A percentile compares a stretch with the other conserved stretches of the same genome.
phyloP scores from a whole-genome alignment of 2,113 vertebrate genomes.

The Cnemophilus loriae region DNA sequence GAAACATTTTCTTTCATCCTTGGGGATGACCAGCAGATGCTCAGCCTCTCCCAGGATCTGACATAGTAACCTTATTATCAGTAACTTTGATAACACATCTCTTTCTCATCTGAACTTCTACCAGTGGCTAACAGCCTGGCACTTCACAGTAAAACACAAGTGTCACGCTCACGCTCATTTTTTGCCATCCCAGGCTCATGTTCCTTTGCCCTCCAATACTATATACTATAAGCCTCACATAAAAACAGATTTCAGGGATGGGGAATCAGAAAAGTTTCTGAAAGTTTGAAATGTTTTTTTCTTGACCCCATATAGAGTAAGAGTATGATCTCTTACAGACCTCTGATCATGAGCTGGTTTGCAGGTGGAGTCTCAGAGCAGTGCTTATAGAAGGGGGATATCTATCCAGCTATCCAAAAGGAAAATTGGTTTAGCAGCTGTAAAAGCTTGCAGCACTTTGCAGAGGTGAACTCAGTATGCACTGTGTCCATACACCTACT shows the following conservation, averaged over 20 bases:
- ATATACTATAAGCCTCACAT: neutral
- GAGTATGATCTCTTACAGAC: neutral
- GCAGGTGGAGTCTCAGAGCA: neutral
- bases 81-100: neutral
- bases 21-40: neutral
- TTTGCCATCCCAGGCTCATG: neutral
- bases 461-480: neutral
- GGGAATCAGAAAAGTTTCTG: neutral
- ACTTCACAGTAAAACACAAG: neutral
- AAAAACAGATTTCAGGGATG: neutral
- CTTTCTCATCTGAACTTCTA: neutral
- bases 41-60: neutral
- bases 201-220: neutral
- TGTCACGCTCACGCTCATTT: neutral
- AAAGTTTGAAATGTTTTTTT: neutral
- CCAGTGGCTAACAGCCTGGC: neutral
- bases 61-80: neutral
- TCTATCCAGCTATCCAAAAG: neutral
- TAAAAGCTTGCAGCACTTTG: neutral
- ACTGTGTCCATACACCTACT: rapidly evolving
- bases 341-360: neutral
- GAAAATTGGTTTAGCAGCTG: neutral
- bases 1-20: neutral
- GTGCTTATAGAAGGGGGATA: neutral
- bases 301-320: neutral